Evolutionary conservation across 1,140 invertebrate genomes (phyloP), one percentile per base, ranked within the genome.

Genomic region (Octopus bimaculoides): DNA sequence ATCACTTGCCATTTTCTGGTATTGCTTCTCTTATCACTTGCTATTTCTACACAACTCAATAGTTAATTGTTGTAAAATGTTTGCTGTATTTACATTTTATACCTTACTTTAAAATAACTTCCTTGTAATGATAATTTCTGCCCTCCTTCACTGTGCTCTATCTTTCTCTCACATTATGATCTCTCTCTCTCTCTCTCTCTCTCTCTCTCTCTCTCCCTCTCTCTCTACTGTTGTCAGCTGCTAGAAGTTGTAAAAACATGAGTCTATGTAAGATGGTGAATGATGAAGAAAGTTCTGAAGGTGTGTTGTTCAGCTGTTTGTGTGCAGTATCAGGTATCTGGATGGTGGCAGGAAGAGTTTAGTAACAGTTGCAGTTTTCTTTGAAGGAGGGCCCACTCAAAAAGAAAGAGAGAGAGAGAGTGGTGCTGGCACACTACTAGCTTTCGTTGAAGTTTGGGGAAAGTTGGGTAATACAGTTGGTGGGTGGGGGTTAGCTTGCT

Each of bases 241-340:
- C 66, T 71, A n/a, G 8, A 71, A 71, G 66, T 71, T n/a, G 66
- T 17, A 71, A 71, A 12, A 17, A 14, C 66, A 61, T 61, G 66
- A 71, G 26, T 9, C 17, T 12, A 17, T n/a, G 66, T n/a, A 71
- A 9, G 66, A 10, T 6, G 26, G 66, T 12, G 14, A 17, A 71
- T n/a, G 66, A 9, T 12, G 66, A 71, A 71, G 66, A 71, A 6
- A 17, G 26, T 12, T 9, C 17, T n/a, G 14, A 71, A 71, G 66
- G 66, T 71, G 66, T 71, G 66, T 71, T 71, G 66, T 71, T 71
- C 66, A 71, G 66, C 66, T 71, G 66, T 71, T 71, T 71, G 66
- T 14, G 26, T 14, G 66, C 26, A 17, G 66, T 71, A 17, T 71
- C 66, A 71, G 66, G 66, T 71, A 71, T 71, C 66, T 71, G 26